Conservation (phyloP, 35 echinoderm and acorn worm species). For the Holothuria glaberrima region DNA sequence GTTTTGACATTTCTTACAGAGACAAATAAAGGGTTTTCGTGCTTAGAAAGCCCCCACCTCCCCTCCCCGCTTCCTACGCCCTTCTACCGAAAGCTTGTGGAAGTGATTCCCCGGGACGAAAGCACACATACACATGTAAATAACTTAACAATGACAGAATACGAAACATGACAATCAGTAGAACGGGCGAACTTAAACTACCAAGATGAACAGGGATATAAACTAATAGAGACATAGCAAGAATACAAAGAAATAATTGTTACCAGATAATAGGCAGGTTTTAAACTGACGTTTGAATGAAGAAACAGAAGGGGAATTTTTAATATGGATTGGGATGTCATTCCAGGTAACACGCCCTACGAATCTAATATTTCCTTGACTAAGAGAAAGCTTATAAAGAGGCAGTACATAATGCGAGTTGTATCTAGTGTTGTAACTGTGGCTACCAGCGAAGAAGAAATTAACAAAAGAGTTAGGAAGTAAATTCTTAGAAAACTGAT, state of each 20-base stretch:
- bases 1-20: too few relatives aligned
- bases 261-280: neutral
- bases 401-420: neutral
- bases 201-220: neutral
- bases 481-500: slow-evolving; percentile 24
- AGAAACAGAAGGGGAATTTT: slow-evolving; percentile 16
- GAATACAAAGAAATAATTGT: neutral
- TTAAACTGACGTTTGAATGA: slow-evolving; percentile 8
- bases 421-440: neutral
- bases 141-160: too few relatives aligned
- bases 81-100: too few relatives aligned
- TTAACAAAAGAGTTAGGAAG: neutral
- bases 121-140: too few relatives aligned
- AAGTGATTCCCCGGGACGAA: too few relatives aligned
- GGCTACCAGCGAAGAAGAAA: neutral
- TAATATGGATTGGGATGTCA: neutral
- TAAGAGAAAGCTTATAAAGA: neutral
- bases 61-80: too few relatives aligned
- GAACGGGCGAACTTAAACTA: neutral
- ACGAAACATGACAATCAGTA: neutral
- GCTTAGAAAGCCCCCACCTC: too few relatives aligned
- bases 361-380: neutral
- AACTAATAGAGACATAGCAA: slow-evolving; percentile 1
- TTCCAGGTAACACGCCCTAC: neutral
- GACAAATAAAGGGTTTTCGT: too few relatives aligned